phyloP scores from a whole-genome alignment of 2,888 invertebrate genomes.

The Phaonia tiefii region DNA sequence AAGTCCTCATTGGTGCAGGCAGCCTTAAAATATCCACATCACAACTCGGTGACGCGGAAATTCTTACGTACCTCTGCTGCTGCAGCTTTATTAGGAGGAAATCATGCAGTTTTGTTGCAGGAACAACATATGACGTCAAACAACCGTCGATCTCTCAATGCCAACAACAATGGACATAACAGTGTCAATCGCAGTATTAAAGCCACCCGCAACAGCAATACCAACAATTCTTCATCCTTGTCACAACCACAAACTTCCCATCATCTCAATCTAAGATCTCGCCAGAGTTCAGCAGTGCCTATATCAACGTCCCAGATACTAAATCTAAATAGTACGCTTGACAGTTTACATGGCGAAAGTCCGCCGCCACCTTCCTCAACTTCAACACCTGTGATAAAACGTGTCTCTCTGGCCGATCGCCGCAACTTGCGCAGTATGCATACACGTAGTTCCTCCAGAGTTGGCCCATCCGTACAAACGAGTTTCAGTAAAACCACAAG shows the following conservation, averaged over 20 bases:
- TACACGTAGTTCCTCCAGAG: constrained; percentile 55
- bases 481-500: constrained; percentile 73
- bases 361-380: constrained; percentile 26
- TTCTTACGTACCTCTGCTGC: constrained; percentile 47
- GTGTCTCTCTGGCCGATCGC: constrained; percentile 62
- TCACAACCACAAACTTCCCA: constrained; percentile 25
- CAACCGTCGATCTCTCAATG: constrained; percentile 44
- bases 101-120: constrained; percentile 37
- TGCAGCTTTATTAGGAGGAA: constrained; percentile 36
- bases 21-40: constrained; percentile 52
- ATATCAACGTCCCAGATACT: constrained; percentile 13
- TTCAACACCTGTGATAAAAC: constrained; percentile 64
- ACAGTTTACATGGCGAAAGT: not conserved
- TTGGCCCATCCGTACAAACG: constrained; percentile 61
- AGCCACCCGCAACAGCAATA: constrained; percentile 34
- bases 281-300: constrained; percentile 11
- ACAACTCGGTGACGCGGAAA: constrained; percentile 37
- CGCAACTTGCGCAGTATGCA: constrained; percentile 66
- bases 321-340: constrained; percentile 31
- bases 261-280: constrained; percentile 59
- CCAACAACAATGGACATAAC: constrained; percentile 12
- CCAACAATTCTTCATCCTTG: constrained; percentile 33
- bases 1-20: constrained; percentile 65
- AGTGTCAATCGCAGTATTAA: constrained; percentile 45
- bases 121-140: constrained; percentile 54